Evolutionary conservation across 2,113 vertebrate genomes (phyloP).

Genomic region (Marcusenius ussheri): DNA sequence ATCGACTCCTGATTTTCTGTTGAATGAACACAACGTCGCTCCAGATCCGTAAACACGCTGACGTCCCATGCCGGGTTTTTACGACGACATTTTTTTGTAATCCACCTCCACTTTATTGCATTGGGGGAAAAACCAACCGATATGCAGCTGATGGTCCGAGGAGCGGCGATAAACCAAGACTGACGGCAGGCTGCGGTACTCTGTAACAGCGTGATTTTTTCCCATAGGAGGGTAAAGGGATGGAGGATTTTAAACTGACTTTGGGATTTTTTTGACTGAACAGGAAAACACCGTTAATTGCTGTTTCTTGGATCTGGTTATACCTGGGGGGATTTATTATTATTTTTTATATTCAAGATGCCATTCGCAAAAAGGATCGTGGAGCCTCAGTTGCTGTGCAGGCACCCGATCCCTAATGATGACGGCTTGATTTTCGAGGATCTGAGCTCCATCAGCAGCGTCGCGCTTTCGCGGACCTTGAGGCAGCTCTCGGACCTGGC

Average conservation of each 20-base stretch:
- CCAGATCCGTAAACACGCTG: conserved; percentile 28
- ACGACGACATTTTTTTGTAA: conserved; percentile 34
- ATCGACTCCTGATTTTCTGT: conserved; percentile 16
- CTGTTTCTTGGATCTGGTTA: conserved; percentile 47
- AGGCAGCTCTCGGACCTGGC: conserved; percentile 95
- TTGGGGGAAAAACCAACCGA: conserved; percentile 41
- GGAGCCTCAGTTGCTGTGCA: conserved; percentile 88
- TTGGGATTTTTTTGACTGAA: conserved; percentile 65
- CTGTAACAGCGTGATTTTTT: conserved; percentile 48
- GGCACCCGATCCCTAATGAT: conserved; percentile 71
- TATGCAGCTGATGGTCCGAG: conserved; percentile 56
- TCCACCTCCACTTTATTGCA: conserved; percentile 46
- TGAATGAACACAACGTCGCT: conserved; percentile 21
- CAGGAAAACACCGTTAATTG: conserved; percentile 52
- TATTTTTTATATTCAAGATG: conserved; percentile 64
- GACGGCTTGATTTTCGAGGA: conserved; percentile 71
- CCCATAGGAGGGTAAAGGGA: conserved; percentile 42
- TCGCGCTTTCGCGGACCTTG: conserved; percentile 84
- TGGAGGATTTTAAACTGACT: conserved; percentile 63
- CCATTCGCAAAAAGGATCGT: conserved; percentile 91
- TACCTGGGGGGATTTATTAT: conserved; percentile 32
- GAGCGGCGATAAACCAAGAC: conserved; percentile 31
- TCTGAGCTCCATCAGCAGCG: conserved; percentile 85
- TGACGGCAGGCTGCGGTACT: conserved; percentile 30
- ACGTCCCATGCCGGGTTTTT: conserved; percentile 47